phyloP scores from a whole-genome alignment of 1,140 invertebrate species.

The Onthophagus taurus region DNA sequence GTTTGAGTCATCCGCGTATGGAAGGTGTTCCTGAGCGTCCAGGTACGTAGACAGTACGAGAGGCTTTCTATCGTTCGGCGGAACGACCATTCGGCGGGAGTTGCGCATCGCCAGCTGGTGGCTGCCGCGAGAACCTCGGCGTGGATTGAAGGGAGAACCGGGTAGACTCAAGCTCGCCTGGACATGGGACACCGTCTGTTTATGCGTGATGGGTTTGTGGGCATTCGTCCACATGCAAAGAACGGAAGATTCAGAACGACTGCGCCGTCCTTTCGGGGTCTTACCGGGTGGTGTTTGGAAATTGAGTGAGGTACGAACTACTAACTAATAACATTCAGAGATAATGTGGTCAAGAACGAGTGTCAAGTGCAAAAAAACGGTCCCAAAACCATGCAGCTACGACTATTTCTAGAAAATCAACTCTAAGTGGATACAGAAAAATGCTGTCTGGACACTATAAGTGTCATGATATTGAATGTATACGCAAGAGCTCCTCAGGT shows the following conservation, averaged over 20 bases:
- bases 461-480: slow-evolving; percentile 40
- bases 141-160: slow-evolving; percentile 88
- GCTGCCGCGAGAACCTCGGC: slow-evolving; percentile 78
- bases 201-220: slow-evolving; percentile 27
- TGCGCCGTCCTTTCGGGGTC: no score
- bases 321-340: no score
- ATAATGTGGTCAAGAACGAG: no score
- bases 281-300: no score
- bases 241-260: no score
- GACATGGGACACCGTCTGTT: slow-evolving; percentile 36
- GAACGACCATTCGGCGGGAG: slow-evolving; percentile 52
- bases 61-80: slow-evolving; percentile 80
- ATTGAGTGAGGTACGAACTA: no score
- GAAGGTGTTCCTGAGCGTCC: slow-evolving; percentile 92
- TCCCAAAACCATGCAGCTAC: no score
- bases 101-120: slow-evolving; percentile 87
- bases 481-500: slow-evolving; percentile 10
- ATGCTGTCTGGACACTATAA: slow-evolving; percentile 37
- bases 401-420: no score
- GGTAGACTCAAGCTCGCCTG: slow-evolving; percentile 94
- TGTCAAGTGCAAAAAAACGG: no score
- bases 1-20: slow-evolving; percentile 94
- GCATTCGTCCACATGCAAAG: slow-evolving; percentile 13
- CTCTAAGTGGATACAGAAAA: no score
- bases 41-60: slow-evolving; percentile 88